phyloP scores from a whole-genome alignment of 2,797 vertebrate genomes.

The Helostoma temminkii region DNA sequence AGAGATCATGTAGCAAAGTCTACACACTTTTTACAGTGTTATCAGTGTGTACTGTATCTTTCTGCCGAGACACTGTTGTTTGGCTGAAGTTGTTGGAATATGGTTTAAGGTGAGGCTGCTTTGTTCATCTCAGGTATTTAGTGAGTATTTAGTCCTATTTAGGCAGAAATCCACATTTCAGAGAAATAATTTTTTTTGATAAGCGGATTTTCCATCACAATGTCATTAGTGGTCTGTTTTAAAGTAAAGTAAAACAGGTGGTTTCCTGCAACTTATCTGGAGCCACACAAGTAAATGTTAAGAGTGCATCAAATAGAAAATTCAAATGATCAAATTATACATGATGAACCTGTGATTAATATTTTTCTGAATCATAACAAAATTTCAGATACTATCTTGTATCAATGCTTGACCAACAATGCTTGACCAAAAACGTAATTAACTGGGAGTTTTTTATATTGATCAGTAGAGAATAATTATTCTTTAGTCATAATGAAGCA shows the following conservation, averaged over 20 bases:
- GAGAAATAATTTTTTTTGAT: neutral
- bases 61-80: slow-evolving; percentile 7
- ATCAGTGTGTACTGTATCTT: neutral
- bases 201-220: neutral
- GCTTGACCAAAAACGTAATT: slow-evolving; percentile 11
- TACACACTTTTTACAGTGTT: neutral
- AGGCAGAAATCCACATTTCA: slow-evolving; percentile 1
- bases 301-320: slow-evolving; percentile 9
- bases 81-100: neutral
- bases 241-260: too few species aligned
- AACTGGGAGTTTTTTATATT: slow-evolving; percentile 32
- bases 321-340: too few species aligned
- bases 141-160: neutral
- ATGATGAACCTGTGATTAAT: too few species aligned
- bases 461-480: slow-evolving; percentile 27
- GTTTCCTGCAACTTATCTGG: too few species aligned
- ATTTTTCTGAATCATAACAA: slow-evolving; percentile 16
- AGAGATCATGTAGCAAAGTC: neutral
- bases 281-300: too few species aligned
- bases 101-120: slow-evolving; percentile 19
- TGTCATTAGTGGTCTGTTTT: too few species aligned
- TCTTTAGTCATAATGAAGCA: slow-evolving; percentile 24
- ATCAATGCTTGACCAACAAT: neutral
- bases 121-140: neutral
- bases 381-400: neutral